Evolutionary conservation across 2,113 vertebrate genomes (phyloP).

Genomic region (Azemiops feae): DNA sequence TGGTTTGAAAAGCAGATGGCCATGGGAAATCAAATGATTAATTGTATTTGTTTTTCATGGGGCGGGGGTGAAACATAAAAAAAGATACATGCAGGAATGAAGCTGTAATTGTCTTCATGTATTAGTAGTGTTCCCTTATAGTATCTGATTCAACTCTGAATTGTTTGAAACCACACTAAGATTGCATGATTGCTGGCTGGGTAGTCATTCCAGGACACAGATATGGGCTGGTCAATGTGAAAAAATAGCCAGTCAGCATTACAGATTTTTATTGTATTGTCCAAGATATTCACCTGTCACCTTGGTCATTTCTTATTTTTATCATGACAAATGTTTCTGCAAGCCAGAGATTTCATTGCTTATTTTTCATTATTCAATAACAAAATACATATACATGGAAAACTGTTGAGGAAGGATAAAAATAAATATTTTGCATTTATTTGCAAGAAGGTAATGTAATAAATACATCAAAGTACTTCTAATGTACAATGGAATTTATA

Average conservation of each 20-base stretch:
- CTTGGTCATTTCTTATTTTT: neutral
- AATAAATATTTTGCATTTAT: neutral
- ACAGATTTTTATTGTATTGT: neutral
- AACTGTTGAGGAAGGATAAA: neutral
- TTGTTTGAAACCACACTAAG: neutral
- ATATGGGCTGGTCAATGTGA: neutral
- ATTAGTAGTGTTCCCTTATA: neutral
- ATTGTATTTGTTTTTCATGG: neutral
- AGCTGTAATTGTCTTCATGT: neutral
- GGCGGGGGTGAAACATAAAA: neutral
- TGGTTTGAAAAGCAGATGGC: neutral
- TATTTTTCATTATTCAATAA: neutral
- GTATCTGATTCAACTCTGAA: neutral
- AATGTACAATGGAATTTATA: constrained; percentile 4
- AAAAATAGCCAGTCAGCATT: neutral
- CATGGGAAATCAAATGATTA: neutral
- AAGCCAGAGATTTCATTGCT: neutral
- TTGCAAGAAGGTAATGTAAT: neutral
- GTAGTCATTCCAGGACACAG: neutral
- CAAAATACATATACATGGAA: neutral
- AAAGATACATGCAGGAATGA: neutral
- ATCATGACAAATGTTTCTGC: neutral
- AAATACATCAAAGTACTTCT: neutral
- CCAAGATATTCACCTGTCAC: neutral
- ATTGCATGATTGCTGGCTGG: neutral